Conservation (phyloP, 1,140 invertebrate species). For the Neotoxoptera formosana region DNA sequence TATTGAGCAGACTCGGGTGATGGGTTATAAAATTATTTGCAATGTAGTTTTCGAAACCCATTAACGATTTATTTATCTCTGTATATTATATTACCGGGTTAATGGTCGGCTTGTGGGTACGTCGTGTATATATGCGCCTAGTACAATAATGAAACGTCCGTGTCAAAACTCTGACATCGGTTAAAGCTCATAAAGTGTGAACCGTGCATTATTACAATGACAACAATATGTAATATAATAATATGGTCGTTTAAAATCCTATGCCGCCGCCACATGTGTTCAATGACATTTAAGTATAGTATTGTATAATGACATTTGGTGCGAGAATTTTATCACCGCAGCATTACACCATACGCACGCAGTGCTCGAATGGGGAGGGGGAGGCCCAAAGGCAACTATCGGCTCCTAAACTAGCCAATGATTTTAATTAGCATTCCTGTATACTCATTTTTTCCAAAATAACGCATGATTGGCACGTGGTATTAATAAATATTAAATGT, state of each 20-base stretch:
- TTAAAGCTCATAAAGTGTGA: neutral
- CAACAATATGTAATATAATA: neutral
- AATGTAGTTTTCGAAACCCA: neutral
- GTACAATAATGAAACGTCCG: too few relatives aligned
- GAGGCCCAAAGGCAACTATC: too few relatives aligned
- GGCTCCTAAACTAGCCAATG: too few relatives aligned
- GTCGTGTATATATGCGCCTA: neutral
- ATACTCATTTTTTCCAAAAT: too few relatives aligned
- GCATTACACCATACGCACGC: too few relatives aligned
- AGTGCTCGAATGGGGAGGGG: too few relatives aligned
- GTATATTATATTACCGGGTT: neutral
- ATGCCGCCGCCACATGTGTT: neutral
- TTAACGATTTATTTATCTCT: constrained; percentile 1
- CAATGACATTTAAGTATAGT: neutral
- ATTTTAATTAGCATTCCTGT: too few relatives aligned
- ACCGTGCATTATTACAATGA: neutral
- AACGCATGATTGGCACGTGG: too few relatives aligned
- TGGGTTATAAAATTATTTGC: neutral
- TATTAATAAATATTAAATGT: too few relatives aligned
- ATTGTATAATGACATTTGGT: neutral
- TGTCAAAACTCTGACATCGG: neutral
- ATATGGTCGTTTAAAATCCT: neutral
- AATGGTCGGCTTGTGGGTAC: neutral
- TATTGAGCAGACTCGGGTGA: neutral
- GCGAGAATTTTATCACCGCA: neutral